phyloP scores from a whole-genome alignment of 2,113 vertebrate species.

The Zosterops hypoxanthus region DNA sequence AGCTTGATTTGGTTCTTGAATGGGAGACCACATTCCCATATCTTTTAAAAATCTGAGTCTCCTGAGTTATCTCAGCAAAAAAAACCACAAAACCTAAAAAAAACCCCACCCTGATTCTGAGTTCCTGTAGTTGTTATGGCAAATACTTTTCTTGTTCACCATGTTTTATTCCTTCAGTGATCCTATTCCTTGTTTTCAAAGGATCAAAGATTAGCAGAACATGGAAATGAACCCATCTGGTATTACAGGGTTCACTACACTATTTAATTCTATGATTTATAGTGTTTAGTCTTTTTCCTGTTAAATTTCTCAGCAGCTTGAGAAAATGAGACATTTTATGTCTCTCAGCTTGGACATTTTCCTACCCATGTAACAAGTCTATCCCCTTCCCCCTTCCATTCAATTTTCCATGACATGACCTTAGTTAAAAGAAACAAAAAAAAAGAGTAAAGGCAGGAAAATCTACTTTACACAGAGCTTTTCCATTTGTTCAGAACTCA shows the following conservation, averaged over 20 bases:
- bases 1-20: neutral
- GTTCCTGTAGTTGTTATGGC: neutral
- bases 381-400: neutral
- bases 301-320: neutral
- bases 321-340: neutral
- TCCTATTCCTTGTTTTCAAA: neutral
- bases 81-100: accelerated
- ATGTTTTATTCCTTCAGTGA: neutral
- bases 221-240: neutral
- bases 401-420: neutral
- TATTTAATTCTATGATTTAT: neutral
- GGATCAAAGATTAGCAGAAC: neutral
- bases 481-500: neutral
- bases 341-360: neutral
- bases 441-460: neutral
- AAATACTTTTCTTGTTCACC: neutral
- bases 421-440: neutral
- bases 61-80: neutral
- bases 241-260: neutral
- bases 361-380: neutral
- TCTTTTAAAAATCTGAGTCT: neutral
- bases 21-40: neutral
- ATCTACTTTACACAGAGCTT: neutral
- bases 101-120: neutral
- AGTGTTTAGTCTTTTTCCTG: neutral